Evolutionary conservation across 2,888 invertebrate species (phyloP), one percentile per base, ranked within the genome.

Genomic region (Dusona sp.): DNA sequence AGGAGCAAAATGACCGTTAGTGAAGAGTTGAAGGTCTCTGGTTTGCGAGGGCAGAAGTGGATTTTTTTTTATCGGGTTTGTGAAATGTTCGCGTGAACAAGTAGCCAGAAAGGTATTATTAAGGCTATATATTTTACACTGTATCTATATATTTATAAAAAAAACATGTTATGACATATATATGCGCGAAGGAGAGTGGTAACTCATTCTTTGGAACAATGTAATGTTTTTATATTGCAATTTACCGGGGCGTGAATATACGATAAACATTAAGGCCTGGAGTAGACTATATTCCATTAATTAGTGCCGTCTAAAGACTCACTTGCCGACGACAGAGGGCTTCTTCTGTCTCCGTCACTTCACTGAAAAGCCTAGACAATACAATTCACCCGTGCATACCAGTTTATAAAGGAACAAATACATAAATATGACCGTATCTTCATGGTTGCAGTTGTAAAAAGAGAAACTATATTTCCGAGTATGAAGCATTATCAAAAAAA

Each of bases 51-150:
- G 82, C 3, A n/a, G 22, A 48, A 79, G 42, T 48, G 74, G 29
- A 6, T 16, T 29, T 68, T 83, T 86, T 83, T 67, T 83, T 61
- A 83, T 79, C 77, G 67, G 57, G 42, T 65, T 67, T 64, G 82
- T 82, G 74, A 81, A 87, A 84, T 83, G 86, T 84, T 87, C 79
- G 84, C 75, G 80, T 84, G 87, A 88, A 89, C 88, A 86, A 88
- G 88, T 88, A 88, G 88, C 83, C 86, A 78, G 87, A 87, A 89
- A 89, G 88, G 85, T 89, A 85, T 85, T 78, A 81, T 85, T 85
- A 85, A 61, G 64, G 67, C 81, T 68, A 78, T 81, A 73, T 67
- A 80, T 45, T 75, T 74, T 75, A 38, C 64, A 22, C 42, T 29
- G 4, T 65, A 25, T 65, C 42, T 29, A 38, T 51, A 73, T 78